These are phyloP conservation scores for Allacma fusca DNA, from an alignment of 2,888 invertebrate species.

Conservation along the genomic window DNA sequence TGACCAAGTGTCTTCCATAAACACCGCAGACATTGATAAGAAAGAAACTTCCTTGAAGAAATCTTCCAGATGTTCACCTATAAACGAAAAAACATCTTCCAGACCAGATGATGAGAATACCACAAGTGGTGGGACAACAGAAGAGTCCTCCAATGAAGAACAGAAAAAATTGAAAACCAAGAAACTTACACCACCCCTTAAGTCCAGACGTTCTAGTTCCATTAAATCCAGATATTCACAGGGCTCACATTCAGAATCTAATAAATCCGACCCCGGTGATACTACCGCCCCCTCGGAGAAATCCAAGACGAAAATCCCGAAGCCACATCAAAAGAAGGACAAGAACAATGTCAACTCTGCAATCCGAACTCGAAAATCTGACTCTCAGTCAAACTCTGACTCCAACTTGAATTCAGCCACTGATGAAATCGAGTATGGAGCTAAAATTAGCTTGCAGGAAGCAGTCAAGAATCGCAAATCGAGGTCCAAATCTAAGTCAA, in stretches of 20 bases:
- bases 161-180: background rate
- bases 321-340: slow-evolving; percentile 5
- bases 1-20: slow-evolving; percentile 9
- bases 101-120: slow-evolving; percentile 7
- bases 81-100: background rate
- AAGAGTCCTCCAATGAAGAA: slow-evolving; percentile 29
- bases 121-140: background rate
- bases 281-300: background rate
- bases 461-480: slow-evolving; percentile 49
- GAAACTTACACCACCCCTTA: background rate
- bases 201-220: background rate
- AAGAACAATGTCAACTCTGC: background rate
- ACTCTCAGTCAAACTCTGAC: slow-evolving; percentile 24
- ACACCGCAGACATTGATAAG: slow-evolving; percentile 21
- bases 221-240: background rate
- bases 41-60: slow-evolving; percentile 16
- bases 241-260: background rate
- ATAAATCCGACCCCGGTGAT: slow-evolving; percentile 11
- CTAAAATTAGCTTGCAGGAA: slow-evolving; percentile 52
- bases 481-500: slow-evolving; percentile 22
- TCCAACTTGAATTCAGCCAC: slow-evolving; percentile 27
- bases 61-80: background rate
- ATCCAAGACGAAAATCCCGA: slow-evolving; percentile 14
- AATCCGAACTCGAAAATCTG: background rate
- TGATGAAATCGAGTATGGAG: slow-evolving; percentile 57